These are phyloP conservation scores for Chrysomallon squamiferum DNA, from an alignment of 1,140 invertebrate species.

Conservation along the genomic window DNA sequence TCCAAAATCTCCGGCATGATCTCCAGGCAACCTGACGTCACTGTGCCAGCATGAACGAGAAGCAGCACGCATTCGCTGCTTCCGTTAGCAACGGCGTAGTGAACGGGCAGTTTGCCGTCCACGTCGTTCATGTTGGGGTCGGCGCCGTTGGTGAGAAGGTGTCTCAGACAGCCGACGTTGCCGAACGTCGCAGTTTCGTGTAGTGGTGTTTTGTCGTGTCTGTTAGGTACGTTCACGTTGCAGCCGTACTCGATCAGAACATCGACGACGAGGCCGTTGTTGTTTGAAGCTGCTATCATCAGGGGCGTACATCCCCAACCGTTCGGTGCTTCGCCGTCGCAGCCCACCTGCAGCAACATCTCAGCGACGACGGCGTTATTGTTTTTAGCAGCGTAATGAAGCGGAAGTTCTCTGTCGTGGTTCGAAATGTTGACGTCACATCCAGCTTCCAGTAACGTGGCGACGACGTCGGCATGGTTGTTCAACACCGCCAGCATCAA, in stretches of 20 bases:
- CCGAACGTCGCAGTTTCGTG: conserved; percentile 1
- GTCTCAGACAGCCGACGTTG: too few relatives aligned
- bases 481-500: conserved; percentile 20
- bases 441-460: conserved; percentile 10
- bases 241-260: background rate
- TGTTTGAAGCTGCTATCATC: background rate
- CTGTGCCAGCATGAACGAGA: too few relatives aligned
- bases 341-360: conserved; percentile 5
- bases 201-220: background rate
- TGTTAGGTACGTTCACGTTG: background rate
- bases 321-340: conserved; percentile 12
- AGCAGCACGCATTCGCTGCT: too few relatives aligned
- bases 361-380: conserved; percentile 6
- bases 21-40: too few relatives aligned
- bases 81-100: too few relatives aligned
- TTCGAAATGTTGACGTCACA: conserved; percentile 11
- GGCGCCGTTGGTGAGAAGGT: too few relatives aligned
- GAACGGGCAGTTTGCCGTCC: too few relatives aligned
- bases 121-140: too few relatives aligned
- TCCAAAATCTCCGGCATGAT: too few relatives aligned
- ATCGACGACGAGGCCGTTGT: background rate
- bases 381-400: conserved; percentile 12
- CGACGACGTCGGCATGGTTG: conserved; percentile 6
- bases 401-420: conserved; percentile 15
- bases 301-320: conserved; percentile 8